Evolutionary conservation across 2,888 invertebrate genomes (phyloP).

Genomic region (Eupeodes luniger): DNA sequence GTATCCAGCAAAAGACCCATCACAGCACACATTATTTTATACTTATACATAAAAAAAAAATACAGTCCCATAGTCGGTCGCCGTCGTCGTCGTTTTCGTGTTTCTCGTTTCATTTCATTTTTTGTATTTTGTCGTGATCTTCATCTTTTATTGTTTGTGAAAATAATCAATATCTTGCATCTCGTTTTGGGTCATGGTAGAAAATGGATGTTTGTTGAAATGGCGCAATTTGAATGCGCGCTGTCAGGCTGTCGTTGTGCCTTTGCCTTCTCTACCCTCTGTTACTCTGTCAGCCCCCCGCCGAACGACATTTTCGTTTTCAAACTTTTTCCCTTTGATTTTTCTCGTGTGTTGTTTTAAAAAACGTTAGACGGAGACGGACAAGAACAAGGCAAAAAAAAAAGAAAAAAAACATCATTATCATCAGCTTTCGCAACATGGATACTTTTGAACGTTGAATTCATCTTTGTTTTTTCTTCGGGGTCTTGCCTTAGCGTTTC

Average conservation of each 20-base stretch:
- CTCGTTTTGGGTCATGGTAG: slow-evolving; percentile 38
- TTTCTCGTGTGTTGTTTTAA: background rate
- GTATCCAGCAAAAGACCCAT: background rate
- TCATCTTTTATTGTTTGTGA: slow-evolving; percentile 63
- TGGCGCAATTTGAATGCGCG: slow-evolving; percentile 51
- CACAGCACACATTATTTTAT: background rate
- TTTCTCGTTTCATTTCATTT: slow-evolving; percentile 20
- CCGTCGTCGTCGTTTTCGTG: background rate
- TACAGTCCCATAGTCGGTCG: slow-evolving; percentile 19
- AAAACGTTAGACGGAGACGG: background rate
- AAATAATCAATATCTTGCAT: slow-evolving; percentile 71
- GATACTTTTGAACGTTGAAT: slow-evolving; percentile 47
- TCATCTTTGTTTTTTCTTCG: slow-evolving; percentile 55
- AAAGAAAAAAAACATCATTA: slow-evolving; percentile 15
- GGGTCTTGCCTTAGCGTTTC: slow-evolving; percentile 7
- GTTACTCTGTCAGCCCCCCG: slow-evolving; percentile 32
- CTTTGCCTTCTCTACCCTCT: background rate
- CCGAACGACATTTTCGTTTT: slow-evolving; percentile 52
- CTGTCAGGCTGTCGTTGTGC: slow-evolving; percentile 39
- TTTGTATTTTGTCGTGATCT: slow-evolving; percentile 58
- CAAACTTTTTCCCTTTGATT: slow-evolving; percentile 31
- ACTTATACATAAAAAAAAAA: slow-evolving; percentile 28
- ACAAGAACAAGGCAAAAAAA: background rate
- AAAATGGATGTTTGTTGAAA: slow-evolving; percentile 43
- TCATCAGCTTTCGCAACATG: slow-evolving; percentile 20